Base-by-base conservation (phyloP, 1,140 invertebrate species). In the Harpegnathos saltator region DNA sequence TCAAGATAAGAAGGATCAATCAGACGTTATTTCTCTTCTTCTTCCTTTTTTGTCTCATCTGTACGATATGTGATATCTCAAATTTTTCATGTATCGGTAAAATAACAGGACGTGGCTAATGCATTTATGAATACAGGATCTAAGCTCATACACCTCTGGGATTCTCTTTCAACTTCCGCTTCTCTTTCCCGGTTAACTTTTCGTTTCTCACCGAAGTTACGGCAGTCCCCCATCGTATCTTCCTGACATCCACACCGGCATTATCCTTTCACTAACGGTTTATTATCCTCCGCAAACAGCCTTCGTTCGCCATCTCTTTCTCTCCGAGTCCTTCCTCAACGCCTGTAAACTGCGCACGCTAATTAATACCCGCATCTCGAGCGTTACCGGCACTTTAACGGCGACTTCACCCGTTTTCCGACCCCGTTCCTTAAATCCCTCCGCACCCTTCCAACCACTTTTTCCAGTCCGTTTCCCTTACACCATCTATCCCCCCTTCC, bases 211-310 rank as follows among this genome's bases (percentile, higher is more conserved):
- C 3, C n/a, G 4, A 48, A 72, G 58, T 73, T 69, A 26, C 72
- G 38, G 17, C 7, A 17, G 9, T 19, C 24, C 29, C 7, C 48
- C 12, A 26, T 19, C 19, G 3, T 1, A 17, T 56, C 17, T 59
- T 48, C 9, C 2, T n/a, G 15, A 29, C 62, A 54, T 26, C 59
- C 58, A 68, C 29, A 24, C 52, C 38, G 44, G 19, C 83, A 68
- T 85, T 74, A 82, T 68, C 61, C 26, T 62, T 68, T 68, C 78
- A 38, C 26, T 33, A 69, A 65, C 44, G n/a, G 44, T 85, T 85
- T 85, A 82, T 85, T 82, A 82, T 61, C 4, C 5, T 48, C 65
- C 63, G 72, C 69, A 22, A 74, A 48, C 19, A n/a, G 52, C 26
- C 9, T 61, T 44, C 52, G 24, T 24, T 11, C 14, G 19, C 7